Conservation (phyloP, 2,797 vertebrate genomes). For the Pseudochirops corinnae region DNA sequence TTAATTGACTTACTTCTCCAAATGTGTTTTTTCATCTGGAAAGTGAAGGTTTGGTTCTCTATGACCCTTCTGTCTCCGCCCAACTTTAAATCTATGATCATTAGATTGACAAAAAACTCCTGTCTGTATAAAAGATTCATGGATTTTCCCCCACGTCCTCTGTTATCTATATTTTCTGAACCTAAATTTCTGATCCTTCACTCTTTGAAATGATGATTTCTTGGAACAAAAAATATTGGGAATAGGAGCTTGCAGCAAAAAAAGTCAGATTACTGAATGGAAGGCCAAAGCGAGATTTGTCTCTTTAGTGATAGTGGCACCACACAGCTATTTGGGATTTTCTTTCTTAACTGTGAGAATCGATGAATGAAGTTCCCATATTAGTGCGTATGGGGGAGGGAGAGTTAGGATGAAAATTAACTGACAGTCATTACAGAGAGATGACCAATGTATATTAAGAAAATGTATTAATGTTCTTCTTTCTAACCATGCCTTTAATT, state of each 20-base stretch:
- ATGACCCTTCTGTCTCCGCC: background rate
- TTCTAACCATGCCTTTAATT: slow-evolving; percentile 50
- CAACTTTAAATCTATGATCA: background rate
- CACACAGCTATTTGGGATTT: slow-evolving; percentile 47
- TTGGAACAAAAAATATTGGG: slow-evolving; percentile 47
- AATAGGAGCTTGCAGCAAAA: slow-evolving; percentile 6
- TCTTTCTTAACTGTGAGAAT: slow-evolving; percentile 40
- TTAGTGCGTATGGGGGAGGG: slow-evolving; percentile 2
- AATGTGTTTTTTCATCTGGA: background rate
- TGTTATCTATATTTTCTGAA: slow-evolving; percentile 47
- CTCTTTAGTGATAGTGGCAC: slow-evolving; percentile 16
- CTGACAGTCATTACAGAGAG: slow-evolving; percentile 56
- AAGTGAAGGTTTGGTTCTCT: background rate
- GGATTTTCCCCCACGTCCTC: slow-evolving; percentile 36
- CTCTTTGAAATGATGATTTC: slow-evolving; percentile 42
- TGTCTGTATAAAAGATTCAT: slow-evolving; percentile 73
- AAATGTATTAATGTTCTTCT: slow-evolving; percentile 51
- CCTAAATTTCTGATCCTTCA: slow-evolving; percentile 46
- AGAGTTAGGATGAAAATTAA: slow-evolving; percentile 5
- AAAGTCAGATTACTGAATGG: slow-evolving; percentile 12
- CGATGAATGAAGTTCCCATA: slow-evolving; percentile 14
- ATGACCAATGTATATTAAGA: slow-evolving; percentile 12
- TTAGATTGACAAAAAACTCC: slow-evolving; percentile 52
- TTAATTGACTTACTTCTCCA: background rate
- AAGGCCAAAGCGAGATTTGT: slow-evolving; percentile 31